Evolutionary conservation across 2,113 vertebrate genomes (phyloP).

Genomic region (Ailuropoda melanoleuca): DNA sequence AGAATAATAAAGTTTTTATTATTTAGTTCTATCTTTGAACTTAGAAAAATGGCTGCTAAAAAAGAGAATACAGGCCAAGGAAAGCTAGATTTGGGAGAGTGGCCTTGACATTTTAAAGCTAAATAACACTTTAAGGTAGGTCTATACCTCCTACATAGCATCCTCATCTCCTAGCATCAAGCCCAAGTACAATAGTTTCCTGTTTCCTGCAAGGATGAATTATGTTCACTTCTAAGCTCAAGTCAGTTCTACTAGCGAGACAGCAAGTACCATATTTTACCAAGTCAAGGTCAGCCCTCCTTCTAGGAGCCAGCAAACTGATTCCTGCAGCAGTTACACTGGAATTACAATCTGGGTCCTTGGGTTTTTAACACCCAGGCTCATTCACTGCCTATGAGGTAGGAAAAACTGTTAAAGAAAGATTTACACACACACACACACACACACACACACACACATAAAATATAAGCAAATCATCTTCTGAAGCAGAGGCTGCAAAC

Average conservation of each 20-base stretch:
- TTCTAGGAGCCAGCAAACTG: slow-evolving; percentile 63
- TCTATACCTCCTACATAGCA: not conserved
- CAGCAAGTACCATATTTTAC: slow-evolving; percentile 57
- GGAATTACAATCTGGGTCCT: slow-evolving; percentile 26
- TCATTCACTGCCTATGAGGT: slow-evolving; percentile 63
- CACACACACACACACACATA: not conserved
- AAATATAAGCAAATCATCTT: slow-evolving; percentile 21
- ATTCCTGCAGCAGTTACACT: slow-evolving; percentile 41
- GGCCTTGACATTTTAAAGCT: slow-evolving; percentile 25
- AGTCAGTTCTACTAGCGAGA: not conserved
- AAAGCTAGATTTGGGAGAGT: slow-evolving; percentile 10
- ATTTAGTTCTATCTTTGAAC: slow-evolving; percentile 25
- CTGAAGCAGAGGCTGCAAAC: not conserved
- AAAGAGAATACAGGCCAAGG: not conserved
- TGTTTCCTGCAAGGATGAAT: slow-evolving; percentile 24
- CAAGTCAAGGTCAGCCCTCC: slow-evolving; percentile 72
- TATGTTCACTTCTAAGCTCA: slow-evolving; percentile 42
- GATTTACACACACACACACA: slow-evolving; percentile 10
- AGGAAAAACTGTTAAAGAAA: slow-evolving; percentile 68
- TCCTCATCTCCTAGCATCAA: not conserved
- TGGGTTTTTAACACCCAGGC: slow-evolving; percentile 44
- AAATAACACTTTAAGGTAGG: slow-evolving; percentile 1
- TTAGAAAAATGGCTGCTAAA: slow-evolving; percentile 52
- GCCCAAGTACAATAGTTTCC: not conserved
- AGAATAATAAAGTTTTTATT: slow-evolving; percentile 28